A percentile compares a stretch with the other conserved stretches of the same genome.
Conservation (phyloP, 2,888 invertebrate genomes). For the Leptopilina syphax region DNA sequence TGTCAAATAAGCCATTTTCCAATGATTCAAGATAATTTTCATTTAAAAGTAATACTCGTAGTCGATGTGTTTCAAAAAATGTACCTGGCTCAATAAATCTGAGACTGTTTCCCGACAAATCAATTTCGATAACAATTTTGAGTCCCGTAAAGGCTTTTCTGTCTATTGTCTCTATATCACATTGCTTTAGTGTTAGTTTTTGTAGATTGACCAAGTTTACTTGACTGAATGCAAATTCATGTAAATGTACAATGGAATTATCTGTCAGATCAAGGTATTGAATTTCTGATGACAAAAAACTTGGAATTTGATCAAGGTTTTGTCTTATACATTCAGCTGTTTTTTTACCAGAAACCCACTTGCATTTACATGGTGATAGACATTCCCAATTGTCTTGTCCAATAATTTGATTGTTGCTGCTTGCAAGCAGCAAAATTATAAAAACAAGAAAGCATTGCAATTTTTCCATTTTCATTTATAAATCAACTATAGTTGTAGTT, state of each 20-base stretch:
- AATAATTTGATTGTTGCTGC: conserved; percentile 55
- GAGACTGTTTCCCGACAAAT: conserved; percentile 87
- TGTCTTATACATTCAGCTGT: conserved; percentile 87
- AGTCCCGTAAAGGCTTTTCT: conserved; percentile 87
- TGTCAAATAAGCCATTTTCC: conserved; percentile 86
- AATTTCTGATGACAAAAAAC: conserved; percentile 83
- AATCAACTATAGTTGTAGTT: neutral
- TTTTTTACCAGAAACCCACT: conserved; percentile 91
- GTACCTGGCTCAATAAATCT: conserved; percentile 83
- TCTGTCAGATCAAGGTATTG: conserved; percentile 83
- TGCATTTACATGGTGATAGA: conserved; percentile 86
- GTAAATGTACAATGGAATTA: conserved; percentile 83
- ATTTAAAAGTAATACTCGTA: conserved; percentile 86
- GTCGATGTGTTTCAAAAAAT: conserved; percentile 84
- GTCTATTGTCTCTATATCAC: conserved; percentile 85
- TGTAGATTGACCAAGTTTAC: conserved; percentile 88
- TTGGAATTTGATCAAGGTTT: conserved; percentile 84
- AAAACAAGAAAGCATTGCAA: neutral
- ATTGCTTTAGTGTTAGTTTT: conserved; percentile 86
- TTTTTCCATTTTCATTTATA: neutral
- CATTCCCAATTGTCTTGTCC: conserved; percentile 80
- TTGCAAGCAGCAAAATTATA: neutral
- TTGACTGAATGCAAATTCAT: conserved; percentile 83
- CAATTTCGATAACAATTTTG: conserved; percentile 88
- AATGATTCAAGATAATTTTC: conserved; percentile 86